Evolutionary conservation across 2,113 vertebrate genomes (phyloP).

Genomic region (Pseudopodoces humilis): DNA sequence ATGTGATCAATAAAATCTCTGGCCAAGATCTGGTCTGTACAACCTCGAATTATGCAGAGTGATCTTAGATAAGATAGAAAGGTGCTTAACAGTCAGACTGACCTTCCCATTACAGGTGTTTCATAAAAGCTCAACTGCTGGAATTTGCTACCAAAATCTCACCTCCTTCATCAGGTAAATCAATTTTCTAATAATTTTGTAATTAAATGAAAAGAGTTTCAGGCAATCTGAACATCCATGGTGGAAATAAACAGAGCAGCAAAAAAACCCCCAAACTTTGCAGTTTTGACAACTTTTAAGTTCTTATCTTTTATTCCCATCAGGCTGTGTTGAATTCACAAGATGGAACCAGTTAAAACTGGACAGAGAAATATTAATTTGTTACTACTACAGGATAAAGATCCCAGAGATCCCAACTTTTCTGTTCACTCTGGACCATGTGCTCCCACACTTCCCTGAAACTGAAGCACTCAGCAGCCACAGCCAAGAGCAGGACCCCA

Average conservation of each 20-base stretch:
- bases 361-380: background rate
- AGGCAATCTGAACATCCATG: background rate
- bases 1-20: background rate
- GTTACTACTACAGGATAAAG: background rate
- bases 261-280: background rate
- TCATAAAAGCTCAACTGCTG: background rate
- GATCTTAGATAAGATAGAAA: background rate
- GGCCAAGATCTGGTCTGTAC: background rate
- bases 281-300: background rate
- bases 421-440: background rate
- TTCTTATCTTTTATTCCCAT: background rate
- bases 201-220: background rate
- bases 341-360: background rate
- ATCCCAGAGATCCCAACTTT: background rate
- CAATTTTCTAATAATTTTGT: background rate
- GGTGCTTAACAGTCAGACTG: background rate
- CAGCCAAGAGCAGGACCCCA: background rate
- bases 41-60: background rate
- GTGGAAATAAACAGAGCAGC: background rate
- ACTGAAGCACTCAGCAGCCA: background rate
- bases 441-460: background rate
- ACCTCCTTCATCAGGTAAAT: background rate
- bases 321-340: background rate
- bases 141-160: background rate
- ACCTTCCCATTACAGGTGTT: background rate